Conservation (phyloP, 1,140 invertebrate genomes). For the Drosophila willistoni region DNA sequence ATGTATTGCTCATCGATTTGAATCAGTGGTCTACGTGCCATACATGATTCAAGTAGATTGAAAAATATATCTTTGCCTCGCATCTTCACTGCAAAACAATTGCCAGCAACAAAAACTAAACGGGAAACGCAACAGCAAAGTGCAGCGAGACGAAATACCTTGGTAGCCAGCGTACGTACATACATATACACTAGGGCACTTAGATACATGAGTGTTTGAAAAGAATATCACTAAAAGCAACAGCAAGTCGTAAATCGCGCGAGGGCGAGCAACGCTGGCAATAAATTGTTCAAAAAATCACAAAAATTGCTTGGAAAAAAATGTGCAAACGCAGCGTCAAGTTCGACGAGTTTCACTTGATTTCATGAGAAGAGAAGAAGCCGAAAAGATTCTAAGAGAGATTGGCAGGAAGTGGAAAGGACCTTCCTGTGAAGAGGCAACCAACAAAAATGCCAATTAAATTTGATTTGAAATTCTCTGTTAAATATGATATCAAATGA, state of each 20-base stretch:
- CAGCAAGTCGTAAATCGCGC: conserved; percentile 10
- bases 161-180: not conserved
- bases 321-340: conserved; percentile 9
- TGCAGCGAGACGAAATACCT: not conserved
- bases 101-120: not conserved
- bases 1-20: conserved; percentile 2
- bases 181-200: not conserved
- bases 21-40: conserved; percentile 9
- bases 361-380: no score
- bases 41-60: conserved; percentile 12
- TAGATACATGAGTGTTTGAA: conserved; percentile 5
- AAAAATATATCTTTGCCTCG: conserved; percentile 7
- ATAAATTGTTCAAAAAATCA: conserved; percentile 12
- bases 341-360: not conserved
- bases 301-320: conserved; percentile 7
- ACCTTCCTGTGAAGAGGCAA: conserved; percentile 12
- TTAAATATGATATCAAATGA: conserved; percentile 12
- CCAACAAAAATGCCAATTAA: conserved; percentile 62
- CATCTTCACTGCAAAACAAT: conserved; percentile 8
- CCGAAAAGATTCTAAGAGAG: not conserved
- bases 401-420: not conserved
- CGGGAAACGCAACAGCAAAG: not conserved
- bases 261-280: not conserved
- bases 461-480: conserved; percentile 64
- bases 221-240: conserved; percentile 9